Percentiles rank a stretch among this genome's conserved stretches.
phyloP scores from a whole-genome alignment of 2,888 invertebrate genomes.

The Rhodophaea formosa region DNA sequence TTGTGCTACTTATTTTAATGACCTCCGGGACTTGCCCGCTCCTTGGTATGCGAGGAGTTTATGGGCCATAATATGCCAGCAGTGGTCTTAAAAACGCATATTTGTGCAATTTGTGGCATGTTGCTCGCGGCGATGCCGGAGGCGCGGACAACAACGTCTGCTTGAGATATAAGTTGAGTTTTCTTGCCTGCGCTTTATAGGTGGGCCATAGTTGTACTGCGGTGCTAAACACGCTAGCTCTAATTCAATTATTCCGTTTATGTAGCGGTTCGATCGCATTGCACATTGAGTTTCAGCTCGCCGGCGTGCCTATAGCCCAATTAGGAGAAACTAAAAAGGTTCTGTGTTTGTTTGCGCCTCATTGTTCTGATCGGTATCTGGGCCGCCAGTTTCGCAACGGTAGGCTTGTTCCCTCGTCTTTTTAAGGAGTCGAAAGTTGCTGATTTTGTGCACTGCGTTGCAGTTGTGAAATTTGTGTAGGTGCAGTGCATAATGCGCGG shows the following conservation, averaged over 20 bases:
- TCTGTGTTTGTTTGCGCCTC: conserved; percentile 64
- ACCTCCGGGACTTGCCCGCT: conserved; percentile 4
- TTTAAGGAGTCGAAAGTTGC: conserved; percentile 78
- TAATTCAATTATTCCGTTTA: conserved; percentile 77
- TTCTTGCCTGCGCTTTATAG: background rate
- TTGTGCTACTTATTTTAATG: conserved; percentile 13
- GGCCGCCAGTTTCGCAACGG: conserved; percentile 66
- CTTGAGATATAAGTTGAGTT: background rate
- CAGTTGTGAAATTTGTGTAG: conserved; percentile 75
- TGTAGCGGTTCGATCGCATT: conserved; percentile 68
- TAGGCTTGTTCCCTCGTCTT: conserved; percentile 64
- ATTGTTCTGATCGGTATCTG: conserved; percentile 73
- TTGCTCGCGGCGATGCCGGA: conserved; percentile 22
- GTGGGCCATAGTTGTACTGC: conserved; percentile 36
- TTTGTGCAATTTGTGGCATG: conserved; percentile 27
- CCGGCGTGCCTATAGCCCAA: conserved; percentile 63
- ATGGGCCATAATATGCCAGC: conserved; percentile 31
- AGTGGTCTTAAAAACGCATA: conserved; percentile 23
- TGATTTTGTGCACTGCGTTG: conserved; percentile 59
- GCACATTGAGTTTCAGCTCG: conserved; percentile 72
- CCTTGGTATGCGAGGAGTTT: conserved; percentile 22
- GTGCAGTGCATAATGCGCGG: conserved; percentile 68
- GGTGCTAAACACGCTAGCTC: conserved; percentile 61
- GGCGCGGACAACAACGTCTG: background rate
- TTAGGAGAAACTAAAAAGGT: conserved; percentile 77